These are phyloP conservation scores for Chalcosyrphus nemorum DNA, from an alignment of 2,888 invertebrate genomes.

Conservation along the genomic window DNA sequence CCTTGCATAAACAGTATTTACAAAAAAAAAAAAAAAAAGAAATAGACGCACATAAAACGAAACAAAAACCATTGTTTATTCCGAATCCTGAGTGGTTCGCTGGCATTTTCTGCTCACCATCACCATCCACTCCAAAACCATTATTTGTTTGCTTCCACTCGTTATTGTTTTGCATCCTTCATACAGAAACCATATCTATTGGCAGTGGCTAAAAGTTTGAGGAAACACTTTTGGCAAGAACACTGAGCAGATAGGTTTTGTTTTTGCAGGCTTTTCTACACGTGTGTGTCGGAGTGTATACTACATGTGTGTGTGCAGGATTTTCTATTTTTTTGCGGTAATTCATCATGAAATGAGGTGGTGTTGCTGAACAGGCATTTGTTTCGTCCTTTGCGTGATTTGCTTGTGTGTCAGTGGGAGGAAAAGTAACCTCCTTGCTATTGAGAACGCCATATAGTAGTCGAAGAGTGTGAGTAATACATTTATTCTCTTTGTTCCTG, in stretches of 20 bases:
- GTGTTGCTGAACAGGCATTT: conserved; percentile 32
- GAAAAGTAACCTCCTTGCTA: background rate
- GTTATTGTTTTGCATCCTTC: conserved; percentile 21
- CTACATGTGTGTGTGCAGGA: background rate
- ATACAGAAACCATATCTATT: background rate
- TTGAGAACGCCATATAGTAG: background rate
- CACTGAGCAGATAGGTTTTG: conserved; percentile 9
- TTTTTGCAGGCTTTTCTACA: background rate
- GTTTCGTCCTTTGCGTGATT: conserved; percentile 39
- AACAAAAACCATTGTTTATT: conserved; percentile 13
- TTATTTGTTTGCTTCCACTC: conserved; percentile 4
- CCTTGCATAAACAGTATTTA: background rate
- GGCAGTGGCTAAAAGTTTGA: conserved; percentile 23
- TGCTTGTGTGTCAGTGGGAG: conserved; percentile 14
- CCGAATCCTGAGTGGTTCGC: background rate
- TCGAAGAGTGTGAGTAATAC: background rate
- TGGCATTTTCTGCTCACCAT: conserved; percentile 10
- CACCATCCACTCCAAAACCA: background rate
- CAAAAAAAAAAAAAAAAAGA: no score
- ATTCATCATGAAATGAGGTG: conserved; percentile 42
- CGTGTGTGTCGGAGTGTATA: background rate
- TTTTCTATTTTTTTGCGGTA: conserved; percentile 18
- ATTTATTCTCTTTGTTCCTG: background rate
- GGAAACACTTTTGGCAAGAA: conserved; percentile 29
- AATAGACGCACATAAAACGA: background rate